Conservation (phyloP, 2,113 vertebrate genomes). For the Oreotrochilus melanogaster region DNA sequence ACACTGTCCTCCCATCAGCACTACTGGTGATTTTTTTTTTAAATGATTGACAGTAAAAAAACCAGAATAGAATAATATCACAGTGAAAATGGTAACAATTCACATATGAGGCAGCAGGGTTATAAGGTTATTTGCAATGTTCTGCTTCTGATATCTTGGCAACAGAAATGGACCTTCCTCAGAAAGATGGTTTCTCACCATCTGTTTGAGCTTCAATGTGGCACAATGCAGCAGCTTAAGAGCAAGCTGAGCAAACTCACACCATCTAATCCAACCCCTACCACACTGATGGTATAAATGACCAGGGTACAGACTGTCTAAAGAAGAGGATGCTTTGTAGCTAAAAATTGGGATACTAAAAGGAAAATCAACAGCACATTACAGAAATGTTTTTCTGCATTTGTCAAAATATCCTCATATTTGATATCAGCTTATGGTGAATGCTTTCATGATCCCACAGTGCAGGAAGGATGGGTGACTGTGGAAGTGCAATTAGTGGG, state of each 20-base stretch:
- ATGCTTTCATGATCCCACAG: not conserved
- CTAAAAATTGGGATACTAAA: not conserved
- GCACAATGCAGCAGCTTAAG: not conserved
- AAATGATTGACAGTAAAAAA: not conserved
- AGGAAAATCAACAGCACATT: not conserved
- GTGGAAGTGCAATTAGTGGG: not conserved
- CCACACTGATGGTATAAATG: not conserved
- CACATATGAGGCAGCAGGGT: not conserved
- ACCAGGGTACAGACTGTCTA: not conserved
- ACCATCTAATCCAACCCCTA: rapidly evolving
- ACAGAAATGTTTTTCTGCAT: not conserved
- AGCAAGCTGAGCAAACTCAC: not conserved
- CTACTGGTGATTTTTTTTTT: not conserved
- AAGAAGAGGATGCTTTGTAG: not conserved
- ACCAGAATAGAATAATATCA: not conserved
- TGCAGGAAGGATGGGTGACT: rapidly evolving
- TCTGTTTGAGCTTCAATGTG: not conserved
- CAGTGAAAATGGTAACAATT: not conserved
- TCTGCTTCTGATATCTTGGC: not conserved
- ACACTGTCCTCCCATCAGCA: not conserved
- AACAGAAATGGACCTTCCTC: not conserved
- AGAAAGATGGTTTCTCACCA: not conserved
- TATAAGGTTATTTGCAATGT: not conserved
- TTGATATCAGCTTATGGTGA: not conserved
- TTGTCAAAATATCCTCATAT: not conserved